Evolutionary conservation across 35 echinoderm and acorn worm species (phyloP).

Genomic region (Diadema setosum): DNA sequence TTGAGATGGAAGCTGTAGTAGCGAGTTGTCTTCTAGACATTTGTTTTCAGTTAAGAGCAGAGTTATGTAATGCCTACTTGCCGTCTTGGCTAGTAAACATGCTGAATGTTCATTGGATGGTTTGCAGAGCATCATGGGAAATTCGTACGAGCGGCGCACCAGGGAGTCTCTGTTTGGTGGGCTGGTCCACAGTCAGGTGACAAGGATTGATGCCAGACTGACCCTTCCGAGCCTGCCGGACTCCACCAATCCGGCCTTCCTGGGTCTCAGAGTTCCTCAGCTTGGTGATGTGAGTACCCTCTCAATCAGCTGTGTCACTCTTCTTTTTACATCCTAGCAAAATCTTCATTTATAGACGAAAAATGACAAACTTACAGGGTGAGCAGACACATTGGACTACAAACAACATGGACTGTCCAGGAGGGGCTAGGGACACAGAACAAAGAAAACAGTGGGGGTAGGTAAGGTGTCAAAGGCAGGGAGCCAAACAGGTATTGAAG

Average conservation of each 20-base stretch:
- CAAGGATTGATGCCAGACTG: slow-evolving; percentile 42
- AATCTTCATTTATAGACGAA: no score
- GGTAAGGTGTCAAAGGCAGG: not conserved
- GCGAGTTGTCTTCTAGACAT: no score
- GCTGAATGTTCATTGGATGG: no score
- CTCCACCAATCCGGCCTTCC: slow-evolving; percentile 22
- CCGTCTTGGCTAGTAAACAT: no score
- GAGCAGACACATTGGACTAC: not conserved
- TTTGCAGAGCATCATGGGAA: slow-evolving; percentile 30
- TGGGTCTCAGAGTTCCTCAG: slow-evolving; percentile 53
- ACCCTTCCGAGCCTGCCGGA: slow-evolving; percentile 54
- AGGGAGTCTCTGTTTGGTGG: slow-evolving; percentile 46
- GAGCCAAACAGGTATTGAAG: not conserved
- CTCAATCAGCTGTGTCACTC: not conserved
- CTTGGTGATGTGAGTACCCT: slow-evolving; percentile 21
- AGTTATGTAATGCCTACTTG: no score
- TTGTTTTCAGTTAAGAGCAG: no score
- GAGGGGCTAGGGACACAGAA: not conserved
- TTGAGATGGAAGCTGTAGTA: no score
- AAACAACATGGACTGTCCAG: not conserved
- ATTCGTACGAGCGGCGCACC: not conserved
- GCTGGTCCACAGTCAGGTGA: slow-evolving; percentile 34
- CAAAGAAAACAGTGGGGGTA: not conserved
- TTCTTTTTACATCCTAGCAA: no score
- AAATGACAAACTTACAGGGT: no score